Evolutionary conservation across 2,888 invertebrate genomes (phyloP).

Genomic region (Pyrgus malvae): DNA sequence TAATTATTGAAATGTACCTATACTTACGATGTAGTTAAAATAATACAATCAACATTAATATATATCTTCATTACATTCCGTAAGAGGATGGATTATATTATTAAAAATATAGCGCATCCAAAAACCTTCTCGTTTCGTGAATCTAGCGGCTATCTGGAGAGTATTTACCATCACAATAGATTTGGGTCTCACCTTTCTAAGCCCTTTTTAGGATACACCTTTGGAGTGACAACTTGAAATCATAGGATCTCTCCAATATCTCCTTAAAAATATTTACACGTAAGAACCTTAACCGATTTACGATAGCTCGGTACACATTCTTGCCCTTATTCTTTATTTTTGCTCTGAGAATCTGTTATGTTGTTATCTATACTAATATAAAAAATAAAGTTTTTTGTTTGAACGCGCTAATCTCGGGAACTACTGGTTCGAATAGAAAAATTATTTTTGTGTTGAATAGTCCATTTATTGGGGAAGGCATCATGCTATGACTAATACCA

Average conservation of each 20-base stretch:
- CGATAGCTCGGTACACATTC: not conserved
- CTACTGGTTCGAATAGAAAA: too few relatives aligned
- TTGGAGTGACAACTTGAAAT: conserved; percentile 11
- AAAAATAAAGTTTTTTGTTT: too few relatives aligned
- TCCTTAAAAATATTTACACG: not conserved
- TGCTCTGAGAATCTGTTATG: too few relatives aligned
- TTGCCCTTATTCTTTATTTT: not conserved
- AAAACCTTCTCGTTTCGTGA: not conserved
- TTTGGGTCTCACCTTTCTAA: conserved; percentile 22
- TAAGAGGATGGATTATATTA: too few relatives aligned
- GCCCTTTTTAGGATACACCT: conserved; percentile 15
- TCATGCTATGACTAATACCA: too few relatives aligned
- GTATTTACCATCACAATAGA: conserved; percentile 36
- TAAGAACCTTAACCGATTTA: not conserved
- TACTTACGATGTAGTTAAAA: too few relatives aligned
- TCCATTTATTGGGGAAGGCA: too few relatives aligned
- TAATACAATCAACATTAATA: too few relatives aligned
- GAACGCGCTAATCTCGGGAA: too few relatives aligned
- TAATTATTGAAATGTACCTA: too few relatives aligned
- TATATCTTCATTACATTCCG: not conserved
- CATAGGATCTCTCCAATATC: not conserved
- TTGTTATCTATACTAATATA: too few relatives aligned
- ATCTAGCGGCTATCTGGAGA: conserved; percentile 2
- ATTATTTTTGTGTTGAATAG: too few relatives aligned
- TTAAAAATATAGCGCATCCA: not conserved